Evolutionary conservation across 2,888 invertebrate genomes (phyloP).

Genomic region (Hemicrepidius hirtus): DNA sequence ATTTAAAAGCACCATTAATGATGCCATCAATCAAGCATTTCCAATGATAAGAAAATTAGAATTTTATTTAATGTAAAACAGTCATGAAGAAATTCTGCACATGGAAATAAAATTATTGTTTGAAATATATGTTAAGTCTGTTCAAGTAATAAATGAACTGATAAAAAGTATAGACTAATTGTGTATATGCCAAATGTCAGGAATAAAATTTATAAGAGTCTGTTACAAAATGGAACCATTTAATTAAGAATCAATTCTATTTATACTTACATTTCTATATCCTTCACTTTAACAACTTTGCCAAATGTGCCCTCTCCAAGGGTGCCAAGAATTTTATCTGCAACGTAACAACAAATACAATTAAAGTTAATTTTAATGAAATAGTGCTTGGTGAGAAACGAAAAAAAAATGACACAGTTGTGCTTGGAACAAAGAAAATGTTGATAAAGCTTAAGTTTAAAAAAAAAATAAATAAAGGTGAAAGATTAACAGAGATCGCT

Average conservation of each 20-base stretch:
- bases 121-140: too few species aligned
- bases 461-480: slow-evolving; percentile 6
- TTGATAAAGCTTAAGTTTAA: not conserved
- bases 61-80: too few species aligned
- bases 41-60: too few species aligned
- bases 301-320: slow-evolving; percentile 99
- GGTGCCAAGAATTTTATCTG: slow-evolving; percentile 99
- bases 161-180: too few species aligned
- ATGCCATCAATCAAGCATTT: too few species aligned
- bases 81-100: too few species aligned
- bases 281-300: slow-evolving; percentile 99
- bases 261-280: slow-evolving; percentile 90
- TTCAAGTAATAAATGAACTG: too few species aligned
- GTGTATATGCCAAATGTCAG: too few species aligned
- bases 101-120: too few species aligned
- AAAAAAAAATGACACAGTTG: slow-evolving; percentile 19
- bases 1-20: too few species aligned
- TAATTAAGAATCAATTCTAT: slow-evolving; percentile 57
- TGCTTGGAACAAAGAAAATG: slow-evolving; percentile 5
- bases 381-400: slow-evolving; percentile 50
- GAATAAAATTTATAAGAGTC: slow-evolving; percentile 4
- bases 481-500: slow-evolving; percentile 30
- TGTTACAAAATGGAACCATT: slow-evolving; percentile 7
- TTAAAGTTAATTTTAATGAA: slow-evolving; percentile 47
- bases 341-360: slow-evolving; percentile 77